phyloP scores from a whole-genome alignment of 2,888 invertebrate species.

The Drosophila austrosaltans region DNA sequence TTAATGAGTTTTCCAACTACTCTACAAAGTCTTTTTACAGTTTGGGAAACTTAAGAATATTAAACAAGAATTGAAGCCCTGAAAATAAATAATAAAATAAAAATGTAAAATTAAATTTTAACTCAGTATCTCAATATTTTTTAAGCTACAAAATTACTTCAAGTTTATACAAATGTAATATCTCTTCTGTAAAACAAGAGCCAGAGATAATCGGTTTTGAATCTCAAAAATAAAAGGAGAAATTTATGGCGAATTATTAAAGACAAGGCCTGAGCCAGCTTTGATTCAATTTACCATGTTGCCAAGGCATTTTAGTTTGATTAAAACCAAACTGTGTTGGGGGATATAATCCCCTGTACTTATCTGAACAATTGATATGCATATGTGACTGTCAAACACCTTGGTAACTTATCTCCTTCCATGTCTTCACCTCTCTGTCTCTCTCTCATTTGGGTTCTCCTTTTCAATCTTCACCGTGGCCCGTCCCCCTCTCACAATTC shows the following conservation, averaged over 20 bases:
- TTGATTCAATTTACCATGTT: conserved; percentile 29
- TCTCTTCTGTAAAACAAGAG: not conserved
- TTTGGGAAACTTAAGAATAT: not conserved
- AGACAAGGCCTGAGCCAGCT: conserved; percentile 27
- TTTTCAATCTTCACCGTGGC: conserved; percentile 10
- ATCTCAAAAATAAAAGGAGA: not conserved
- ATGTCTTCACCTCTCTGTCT: not conserved
- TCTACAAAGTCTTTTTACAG: not conserved
- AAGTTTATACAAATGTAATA: too few species aligned
- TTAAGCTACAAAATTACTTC: too few species aligned
- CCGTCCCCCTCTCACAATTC: not conserved
- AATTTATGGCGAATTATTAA: not conserved
- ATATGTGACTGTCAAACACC: conserved; percentile 37
- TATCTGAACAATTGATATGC: conserved; percentile 47
- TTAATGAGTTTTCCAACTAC: conserved; percentile 1
- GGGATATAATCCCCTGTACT: conserved; percentile 35
- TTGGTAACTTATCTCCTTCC: conserved; percentile 35
- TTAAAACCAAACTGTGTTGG: conserved; percentile 58
- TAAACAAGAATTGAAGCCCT: not conserved
- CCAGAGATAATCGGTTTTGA: not conserved
- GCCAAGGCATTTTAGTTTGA: conserved; percentile 73
- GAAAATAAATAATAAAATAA: too few species aligned
- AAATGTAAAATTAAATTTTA: too few species aligned
- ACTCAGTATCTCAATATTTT: too few species aligned
- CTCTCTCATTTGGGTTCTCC: not conserved